These are phyloP conservation scores for Ectropis crepuscularia DNA, from an alignment of 2,888 invertebrate genomes.

Conservation along the genomic window DNA sequence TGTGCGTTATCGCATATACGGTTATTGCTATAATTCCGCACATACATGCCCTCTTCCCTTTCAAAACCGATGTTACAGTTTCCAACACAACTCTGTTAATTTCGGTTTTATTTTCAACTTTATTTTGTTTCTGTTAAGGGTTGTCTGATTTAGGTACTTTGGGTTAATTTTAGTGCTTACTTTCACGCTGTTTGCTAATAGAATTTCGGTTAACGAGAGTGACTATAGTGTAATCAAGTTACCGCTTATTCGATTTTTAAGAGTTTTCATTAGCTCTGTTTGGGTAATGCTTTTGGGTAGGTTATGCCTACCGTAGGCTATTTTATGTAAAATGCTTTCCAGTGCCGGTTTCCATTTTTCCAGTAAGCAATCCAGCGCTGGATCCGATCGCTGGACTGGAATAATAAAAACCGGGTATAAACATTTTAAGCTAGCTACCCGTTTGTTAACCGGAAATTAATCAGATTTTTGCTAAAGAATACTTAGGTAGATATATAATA, in stretches of 20 bases:
- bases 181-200: slow-evolving; percentile 63
- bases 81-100: slow-evolving; percentile 27
- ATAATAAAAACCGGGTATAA: no score
- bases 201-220: slow-evolving; percentile 62
- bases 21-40: slow-evolving; percentile 51
- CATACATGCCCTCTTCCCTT: slow-evolving; percentile 47
- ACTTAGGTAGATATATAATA: no score
- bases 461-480: no score
- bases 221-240: slow-evolving; percentile 42
- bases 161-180: slow-evolving; percentile 61
- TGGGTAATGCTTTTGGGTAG: not conserved
- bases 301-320: not conserved
- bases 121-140: slow-evolving; percentile 25
- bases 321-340: no score
- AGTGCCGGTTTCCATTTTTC: no score
- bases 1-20: slow-evolving; percentile 44
- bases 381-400: no score
- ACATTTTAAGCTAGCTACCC: no score
- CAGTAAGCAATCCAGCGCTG: no score
- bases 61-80: slow-evolving; percentile 47
- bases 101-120: slow-evolving; percentile 18
- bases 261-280: slow-evolving; percentile 30
- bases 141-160: slow-evolving; percentile 35
- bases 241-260: slow-evolving; percentile 43
- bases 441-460: no score